A percentile compares a stretch with the other conserved stretches of the same genome.
Conservation (phyloP, 2,888 invertebrate genomes). For the Hydraecia micacea region DNA sequence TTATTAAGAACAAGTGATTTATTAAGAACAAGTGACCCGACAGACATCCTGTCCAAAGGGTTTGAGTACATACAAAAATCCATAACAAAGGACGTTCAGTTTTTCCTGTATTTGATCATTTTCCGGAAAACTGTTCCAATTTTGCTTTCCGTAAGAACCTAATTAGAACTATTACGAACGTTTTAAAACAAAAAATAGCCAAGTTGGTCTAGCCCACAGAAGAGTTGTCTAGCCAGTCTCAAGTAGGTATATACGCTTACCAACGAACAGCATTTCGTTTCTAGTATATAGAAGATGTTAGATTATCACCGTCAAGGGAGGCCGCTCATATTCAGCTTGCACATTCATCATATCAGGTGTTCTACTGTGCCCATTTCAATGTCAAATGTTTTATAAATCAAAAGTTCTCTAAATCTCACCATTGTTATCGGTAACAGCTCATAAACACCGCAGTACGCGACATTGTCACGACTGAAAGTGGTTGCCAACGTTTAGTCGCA, state of each 20-base stretch:
- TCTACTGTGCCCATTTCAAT: conserved; percentile 36
- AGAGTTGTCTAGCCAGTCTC: background rate
- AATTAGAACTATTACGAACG: background rate
- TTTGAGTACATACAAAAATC: background rate
- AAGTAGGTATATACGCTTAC: background rate
- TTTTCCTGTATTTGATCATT: background rate
- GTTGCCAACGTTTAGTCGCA: conserved; percentile 61
- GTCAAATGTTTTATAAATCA: conserved; percentile 45
- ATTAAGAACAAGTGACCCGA: background rate
- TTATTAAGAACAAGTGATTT: background rate
- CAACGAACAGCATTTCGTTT: background rate
- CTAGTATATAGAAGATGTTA: background rate
- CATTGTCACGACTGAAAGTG: conserved; percentile 72
- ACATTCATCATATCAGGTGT: conserved; percentile 27
- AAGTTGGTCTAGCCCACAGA: too few relatives aligned
- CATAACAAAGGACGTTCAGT: background rate
- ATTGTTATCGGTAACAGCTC: conserved; percentile 65
- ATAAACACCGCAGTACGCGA: conserved; percentile 70
- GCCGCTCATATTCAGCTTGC: background rate
- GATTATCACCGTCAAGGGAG: background rate
- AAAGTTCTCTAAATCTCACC: conserved; percentile 48
- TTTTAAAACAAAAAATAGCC: background rate
- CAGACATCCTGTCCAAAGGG: background rate
- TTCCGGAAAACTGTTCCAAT: background rate
- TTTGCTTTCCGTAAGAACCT: background rate